Evolutionary conservation across 2,797 vertebrate species (phyloP), one percentile per base, ranked within the genome.

Genomic region (Sebastes taczanowskii): DNA sequence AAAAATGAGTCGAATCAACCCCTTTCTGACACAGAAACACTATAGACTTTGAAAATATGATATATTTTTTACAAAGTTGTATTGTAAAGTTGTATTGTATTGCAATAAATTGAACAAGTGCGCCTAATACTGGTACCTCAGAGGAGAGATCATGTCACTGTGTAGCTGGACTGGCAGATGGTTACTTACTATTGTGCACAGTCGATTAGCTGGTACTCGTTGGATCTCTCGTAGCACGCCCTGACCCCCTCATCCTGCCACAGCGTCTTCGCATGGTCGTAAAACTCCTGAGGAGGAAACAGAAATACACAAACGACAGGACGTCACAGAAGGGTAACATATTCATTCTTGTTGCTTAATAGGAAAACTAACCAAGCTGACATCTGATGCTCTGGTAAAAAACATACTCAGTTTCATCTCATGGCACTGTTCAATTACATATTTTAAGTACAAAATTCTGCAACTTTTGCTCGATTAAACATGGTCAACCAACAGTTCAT

Each of bases 201-300:
- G 91, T 99, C 98, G 23, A 99, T 99, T 87, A 99, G 96, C 88
- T 99, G 98, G 94, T 99, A 99, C 87, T 99, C 98, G 2, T 99
- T 99, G 92, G 98, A 99, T 86, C 98, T 96, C 91, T 99, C 98
- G 0, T 95, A 99, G 95, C 98, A 99, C 60, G 97, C 97, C 71
- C 95, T 96, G 88, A 99, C 98, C 1, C 98, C 98, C 52, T 99
- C 97, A 0, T 99, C 98, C 92, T 98, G 97, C 98, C 98, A 99
- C 80, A 99, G 97, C 1, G 95, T 97, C 94, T 98, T 99, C 23
- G 97, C 96, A 20, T 99, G 97, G 87, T 98, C 97, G 25, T 99
- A 99, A 83, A 99, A 99, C 90, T 98, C 98, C 98, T 99, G 89
- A 14, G 35, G 72, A 77, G 64, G 27, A 62, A 77, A 75, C 11